Evolutionary conservation across 2,888 invertebrate species (phyloP).

Genomic region (Dioctria linearis): DNA sequence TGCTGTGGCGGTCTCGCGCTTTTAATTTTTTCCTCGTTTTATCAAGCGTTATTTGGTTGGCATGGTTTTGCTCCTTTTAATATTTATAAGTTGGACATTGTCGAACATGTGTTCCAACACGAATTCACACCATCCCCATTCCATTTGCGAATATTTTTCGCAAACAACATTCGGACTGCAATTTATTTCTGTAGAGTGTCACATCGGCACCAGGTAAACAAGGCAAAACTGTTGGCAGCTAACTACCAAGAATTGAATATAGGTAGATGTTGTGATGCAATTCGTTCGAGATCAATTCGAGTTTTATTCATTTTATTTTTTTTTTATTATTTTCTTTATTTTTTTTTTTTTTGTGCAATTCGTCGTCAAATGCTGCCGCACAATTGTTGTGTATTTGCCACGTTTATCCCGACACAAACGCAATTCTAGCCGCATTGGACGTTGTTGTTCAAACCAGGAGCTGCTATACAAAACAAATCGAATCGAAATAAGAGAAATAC

Average conservation of each 20-base stretch:
- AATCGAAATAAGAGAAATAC: background rate
- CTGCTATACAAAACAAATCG: background rate
- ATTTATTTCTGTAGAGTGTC: slow-evolving; percentile 49
- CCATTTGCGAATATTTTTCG: slow-evolving; percentile 14
- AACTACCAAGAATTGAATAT: slow-evolving; percentile 47
- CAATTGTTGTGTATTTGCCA: slow-evolving; percentile 22
- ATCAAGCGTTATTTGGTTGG: background rate
- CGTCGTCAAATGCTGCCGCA: slow-evolving; percentile 38
- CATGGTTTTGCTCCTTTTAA: slow-evolving; percentile 47
- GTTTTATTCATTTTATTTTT: slow-evolving; percentile 11
- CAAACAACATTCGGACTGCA: slow-evolving; percentile 30
- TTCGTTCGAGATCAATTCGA: slow-evolving; percentile 41
- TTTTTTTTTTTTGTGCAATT: slow-evolving; percentile 14
- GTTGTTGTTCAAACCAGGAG: slow-evolving; percentile 14
- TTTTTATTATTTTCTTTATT: background rate
- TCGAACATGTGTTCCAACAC: slow-evolving; percentile 52
- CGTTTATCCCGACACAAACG: background rate
- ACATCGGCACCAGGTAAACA: slow-evolving; percentile 33
- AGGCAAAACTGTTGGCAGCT: slow-evolving; percentile 35
- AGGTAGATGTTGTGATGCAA: slow-evolving; percentile 44
- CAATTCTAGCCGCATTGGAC: background rate
- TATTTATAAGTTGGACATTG: slow-evolving; percentile 52
- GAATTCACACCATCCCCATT: slow-evolving; percentile 51
- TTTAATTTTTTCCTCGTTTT: slow-evolving; percentile 25
- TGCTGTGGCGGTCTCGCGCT: slow-evolving; percentile 13